phyloP scores from a whole-genome alignment of 2,113 vertebrate genomes.

The Oxyura jamaicensis region DNA sequence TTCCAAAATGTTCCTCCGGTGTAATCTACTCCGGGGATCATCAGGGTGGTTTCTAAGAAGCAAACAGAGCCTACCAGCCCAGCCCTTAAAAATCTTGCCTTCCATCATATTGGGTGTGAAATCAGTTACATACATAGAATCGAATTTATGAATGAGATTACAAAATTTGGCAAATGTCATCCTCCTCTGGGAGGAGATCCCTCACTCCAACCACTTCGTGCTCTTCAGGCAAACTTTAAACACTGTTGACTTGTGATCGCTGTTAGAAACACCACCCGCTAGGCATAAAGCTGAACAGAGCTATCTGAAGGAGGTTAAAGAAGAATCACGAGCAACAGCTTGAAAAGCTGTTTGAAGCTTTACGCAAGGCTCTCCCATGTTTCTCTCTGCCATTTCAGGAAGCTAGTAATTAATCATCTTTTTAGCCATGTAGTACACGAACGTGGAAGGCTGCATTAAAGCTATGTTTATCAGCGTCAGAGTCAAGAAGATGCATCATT shows the following conservation, averaged over 20 bases:
- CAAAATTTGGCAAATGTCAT: neutral
- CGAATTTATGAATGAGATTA: neutral
- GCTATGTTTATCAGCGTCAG: neutral
- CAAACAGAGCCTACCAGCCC: neutral
- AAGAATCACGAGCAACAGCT: neutral
- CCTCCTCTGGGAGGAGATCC: neutral
- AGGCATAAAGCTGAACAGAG: neutral
- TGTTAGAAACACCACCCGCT: neutral
- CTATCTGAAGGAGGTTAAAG: neutral
- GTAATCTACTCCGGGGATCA: neutral
- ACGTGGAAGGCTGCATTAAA: neutral
- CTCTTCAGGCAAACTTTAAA: neutral
- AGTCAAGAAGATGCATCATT: neutral
- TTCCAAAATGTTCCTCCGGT: neutral
- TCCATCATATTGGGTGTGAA: neutral
- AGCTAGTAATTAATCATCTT: neutral
- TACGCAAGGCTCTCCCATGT: neutral
- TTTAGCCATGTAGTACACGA: neutral
- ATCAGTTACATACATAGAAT: neutral
- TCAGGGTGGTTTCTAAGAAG: neutral
- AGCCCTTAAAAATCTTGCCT: neutral
- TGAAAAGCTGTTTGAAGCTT: neutral
- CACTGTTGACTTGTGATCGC: neutral
- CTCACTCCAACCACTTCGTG: neutral
- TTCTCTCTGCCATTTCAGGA: neutral